These are phyloP conservation scores for Strigamia crassipes DNA, from an alignment of 2,888 invertebrate species.

Conservation along the genomic window DNA sequence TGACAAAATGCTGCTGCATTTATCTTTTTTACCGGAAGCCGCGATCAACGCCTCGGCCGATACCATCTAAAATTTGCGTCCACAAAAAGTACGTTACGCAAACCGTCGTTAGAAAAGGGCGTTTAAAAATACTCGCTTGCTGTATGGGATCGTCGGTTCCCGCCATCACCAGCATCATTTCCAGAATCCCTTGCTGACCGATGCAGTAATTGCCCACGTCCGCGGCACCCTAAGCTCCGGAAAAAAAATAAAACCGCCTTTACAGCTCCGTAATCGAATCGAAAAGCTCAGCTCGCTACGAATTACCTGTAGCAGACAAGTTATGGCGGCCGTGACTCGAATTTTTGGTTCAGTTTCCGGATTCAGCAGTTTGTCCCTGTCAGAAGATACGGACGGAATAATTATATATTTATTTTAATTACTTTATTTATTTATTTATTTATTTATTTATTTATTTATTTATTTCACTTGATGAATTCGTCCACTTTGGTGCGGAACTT, in stretches of 20 bases:
- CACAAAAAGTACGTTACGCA: background rate
- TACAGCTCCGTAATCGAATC: background rate
- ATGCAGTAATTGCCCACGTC: conserved; percentile 84
- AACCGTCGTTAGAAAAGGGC: background rate
- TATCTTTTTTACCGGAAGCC: conserved; percentile 95
- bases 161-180: conserved; percentile 97
- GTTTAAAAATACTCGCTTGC: conserved; percentile 58
- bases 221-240: conserved; percentile 72
- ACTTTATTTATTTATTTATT: no score
- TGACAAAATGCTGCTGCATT: conserved; percentile 84
- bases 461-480: conserved; percentile 72
- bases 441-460: no score
- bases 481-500: conserved; percentile 77
- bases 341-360: conserved; percentile 87
- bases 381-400: no score
- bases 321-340: conserved; percentile 83
- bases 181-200: conserved; percentile 76
- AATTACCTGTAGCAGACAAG: conserved; percentile 72
- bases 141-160: conserved; percentile 86
- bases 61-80: conserved; percentile 69
- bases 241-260: background rate
- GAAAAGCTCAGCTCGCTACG: no score
- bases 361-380: conserved; percentile 73
- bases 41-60: conserved; percentile 97
- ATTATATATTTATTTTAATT: no score